These are phyloP conservation scores for Ormyrus labotus DNA, from an alignment of 2,888 invertebrate genomes.

Conservation along the genomic window DNA sequence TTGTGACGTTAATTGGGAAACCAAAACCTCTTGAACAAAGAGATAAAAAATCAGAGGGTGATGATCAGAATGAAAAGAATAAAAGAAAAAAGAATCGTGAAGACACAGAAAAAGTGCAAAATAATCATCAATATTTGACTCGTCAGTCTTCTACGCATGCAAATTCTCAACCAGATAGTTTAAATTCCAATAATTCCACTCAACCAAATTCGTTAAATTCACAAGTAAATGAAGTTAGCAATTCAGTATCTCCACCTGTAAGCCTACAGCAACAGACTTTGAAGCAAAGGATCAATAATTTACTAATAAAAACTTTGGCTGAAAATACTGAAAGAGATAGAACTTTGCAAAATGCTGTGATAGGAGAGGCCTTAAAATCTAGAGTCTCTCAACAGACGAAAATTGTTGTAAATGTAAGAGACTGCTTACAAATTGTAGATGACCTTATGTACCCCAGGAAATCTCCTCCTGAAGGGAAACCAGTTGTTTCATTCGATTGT, in stretches of 20 bases:
- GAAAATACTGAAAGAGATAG: conserved; percentile 86
- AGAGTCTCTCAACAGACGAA: conserved; percentile 89
- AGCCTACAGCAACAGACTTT: conserved; percentile 81
- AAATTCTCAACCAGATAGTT: conserved; percentile 59
- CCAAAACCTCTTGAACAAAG: conserved; percentile 77
- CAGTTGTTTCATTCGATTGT: conserved; percentile 89
- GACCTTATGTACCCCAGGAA: conserved; percentile 80
- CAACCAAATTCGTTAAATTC: conserved; percentile 58
- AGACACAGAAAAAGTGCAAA: conserved; percentile 33
- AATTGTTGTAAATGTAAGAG: conserved; percentile 87
- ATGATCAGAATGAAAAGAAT: conserved; percentile 53
- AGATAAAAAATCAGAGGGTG: conserved; percentile 29
- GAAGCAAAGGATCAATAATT: conserved; percentile 91
- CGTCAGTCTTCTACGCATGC: conserved; percentile 36
- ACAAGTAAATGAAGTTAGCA: conserved; percentile 64
- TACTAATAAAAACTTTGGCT: conserved; percentile 92
- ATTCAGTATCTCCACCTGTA: conserved; percentile 66
- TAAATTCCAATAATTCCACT: conserved; percentile 60
- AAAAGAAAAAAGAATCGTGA: conserved; percentile 57
- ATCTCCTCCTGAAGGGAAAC: conserved; percentile 69
- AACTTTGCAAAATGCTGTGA: conserved; percentile 70
- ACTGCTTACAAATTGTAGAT: conserved; percentile 86
- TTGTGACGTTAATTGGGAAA: conserved; percentile 88
- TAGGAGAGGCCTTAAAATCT: conserved; percentile 87
- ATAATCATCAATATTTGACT: conserved; percentile 21